A percentile compares a stretch with the other conserved stretches of the same genome.
phyloP scores from a whole-genome alignment of 2,888 invertebrate species.

The Protophormia terraenovae region DNA sequence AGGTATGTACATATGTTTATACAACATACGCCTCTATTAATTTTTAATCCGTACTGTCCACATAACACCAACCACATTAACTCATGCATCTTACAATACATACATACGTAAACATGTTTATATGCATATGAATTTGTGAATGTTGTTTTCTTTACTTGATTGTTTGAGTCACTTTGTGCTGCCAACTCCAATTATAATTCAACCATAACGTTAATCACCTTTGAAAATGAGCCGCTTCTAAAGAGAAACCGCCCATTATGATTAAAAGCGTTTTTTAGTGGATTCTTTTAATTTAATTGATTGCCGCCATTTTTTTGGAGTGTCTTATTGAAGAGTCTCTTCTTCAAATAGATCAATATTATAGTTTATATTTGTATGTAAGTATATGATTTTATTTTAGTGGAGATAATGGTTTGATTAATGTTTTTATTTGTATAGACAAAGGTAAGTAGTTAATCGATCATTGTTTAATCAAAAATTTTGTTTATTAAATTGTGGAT shows the following conservation, averaged over 20 bases:
- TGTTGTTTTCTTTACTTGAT: slow-evolving; percentile 47
- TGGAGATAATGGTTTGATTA: slow-evolving; percentile 29
- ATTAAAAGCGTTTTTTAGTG: slow-evolving; percentile 4
- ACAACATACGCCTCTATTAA: slow-evolving; percentile 47
- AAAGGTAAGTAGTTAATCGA: slow-evolving; percentile 33
- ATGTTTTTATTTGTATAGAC: slow-evolving; percentile 16
- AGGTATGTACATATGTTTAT: neutral
- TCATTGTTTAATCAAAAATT: slow-evolving; percentile 43
- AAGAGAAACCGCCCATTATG: slow-evolving; percentile 25
- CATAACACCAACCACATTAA: neutral
- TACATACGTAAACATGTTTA: no score
- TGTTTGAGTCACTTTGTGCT: slow-evolving; percentile 50
- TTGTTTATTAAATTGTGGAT: neutral
- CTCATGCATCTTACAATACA: neutral
- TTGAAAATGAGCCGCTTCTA: slow-evolving; percentile 56
- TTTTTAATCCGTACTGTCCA: slow-evolving; percentile 43
- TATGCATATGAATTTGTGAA: slow-evolving; percentile 2
- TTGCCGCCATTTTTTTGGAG: slow-evolving; percentile 10
- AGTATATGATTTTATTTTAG: neutral
- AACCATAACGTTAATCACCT: slow-evolving; percentile 64
- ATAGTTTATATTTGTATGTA: neutral
- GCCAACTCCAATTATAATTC: slow-evolving; percentile 66
- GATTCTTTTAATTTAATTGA: neutral
- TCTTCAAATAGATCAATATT: slow-evolving; percentile 18
- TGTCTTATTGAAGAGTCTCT: no score